Percentiles rank a stretch among this genome's conserved stretches.
Evolutionary conservation across 2,113 vertebrate genomes (phyloP).

Genomic region (Manacus vitellinus): DNA sequence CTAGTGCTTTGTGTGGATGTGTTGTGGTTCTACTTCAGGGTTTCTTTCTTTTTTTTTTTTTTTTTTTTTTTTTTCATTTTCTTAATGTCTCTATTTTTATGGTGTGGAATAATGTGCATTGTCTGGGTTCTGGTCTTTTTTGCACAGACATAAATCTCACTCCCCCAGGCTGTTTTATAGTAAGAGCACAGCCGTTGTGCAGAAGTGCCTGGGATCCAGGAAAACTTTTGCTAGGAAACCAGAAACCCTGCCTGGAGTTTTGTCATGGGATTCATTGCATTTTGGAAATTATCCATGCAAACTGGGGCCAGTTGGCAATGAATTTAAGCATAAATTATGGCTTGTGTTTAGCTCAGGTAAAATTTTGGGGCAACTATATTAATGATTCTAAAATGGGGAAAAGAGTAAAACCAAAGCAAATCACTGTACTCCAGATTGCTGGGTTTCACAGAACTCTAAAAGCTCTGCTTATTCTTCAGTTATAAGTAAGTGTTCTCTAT

Average conservation of each 20-base stretch:
- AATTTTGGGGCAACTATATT: background rate
- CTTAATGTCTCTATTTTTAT: background rate
- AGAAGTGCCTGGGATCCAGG: background rate
- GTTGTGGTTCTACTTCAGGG: background rate
- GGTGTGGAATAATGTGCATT: background rate
- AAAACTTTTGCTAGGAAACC: constrained; percentile 30
- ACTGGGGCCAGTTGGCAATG: background rate
- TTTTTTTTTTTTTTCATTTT: background rate
- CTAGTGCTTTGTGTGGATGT: background rate
- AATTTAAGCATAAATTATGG: background rate
- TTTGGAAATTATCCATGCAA: constrained; percentile 1
- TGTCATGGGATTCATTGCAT: background rate
- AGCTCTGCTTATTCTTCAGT: background rate
- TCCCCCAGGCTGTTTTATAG: background rate
- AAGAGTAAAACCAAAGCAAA: background rate
- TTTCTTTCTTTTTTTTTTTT: background rate
- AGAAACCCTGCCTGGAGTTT: background rate
- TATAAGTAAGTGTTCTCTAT: background rate
- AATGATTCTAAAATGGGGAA: background rate
- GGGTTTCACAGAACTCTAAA: background rate
- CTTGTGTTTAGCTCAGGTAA: background rate
- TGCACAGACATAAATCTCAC: background rate
- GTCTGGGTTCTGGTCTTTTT: constrained; percentile 16
- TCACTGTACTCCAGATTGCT: background rate
- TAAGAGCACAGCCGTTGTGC: background rate